A percentile compares a stretch with the other conserved stretches of the same genome.
Conservation (phyloP, 1,140 invertebrate species). For the Daktulosphaira vitifoliae region DNA sequence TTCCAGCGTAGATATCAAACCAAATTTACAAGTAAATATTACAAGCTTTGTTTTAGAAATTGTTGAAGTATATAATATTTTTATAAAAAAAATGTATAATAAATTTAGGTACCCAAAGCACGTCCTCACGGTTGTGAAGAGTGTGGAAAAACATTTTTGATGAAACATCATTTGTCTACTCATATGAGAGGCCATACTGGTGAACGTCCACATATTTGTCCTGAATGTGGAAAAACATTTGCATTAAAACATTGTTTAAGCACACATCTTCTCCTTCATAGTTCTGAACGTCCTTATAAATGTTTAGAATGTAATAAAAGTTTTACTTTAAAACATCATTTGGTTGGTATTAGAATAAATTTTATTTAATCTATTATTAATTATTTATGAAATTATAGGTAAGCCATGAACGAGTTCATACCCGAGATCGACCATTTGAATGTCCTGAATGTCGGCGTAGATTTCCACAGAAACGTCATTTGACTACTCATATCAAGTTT, state of each 20-base stretch:
- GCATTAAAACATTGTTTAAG: constrained; percentile 71
- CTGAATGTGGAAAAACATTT: constrained; percentile 77
- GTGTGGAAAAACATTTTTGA: constrained; percentile 71
- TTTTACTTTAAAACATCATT: constrained; percentile 60
- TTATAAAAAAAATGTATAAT: too few relatives aligned
- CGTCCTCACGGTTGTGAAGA: constrained; percentile 69
- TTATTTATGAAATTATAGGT: constrained; percentile 36
- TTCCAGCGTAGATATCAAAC: constrained; percentile 25
- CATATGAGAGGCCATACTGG: constrained; percentile 57
- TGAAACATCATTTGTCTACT: constrained; percentile 72
- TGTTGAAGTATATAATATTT: too few relatives aligned
- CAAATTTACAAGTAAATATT: constrained; percentile 13
- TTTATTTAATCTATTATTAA: neutral
- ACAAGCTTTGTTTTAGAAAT: too few relatives aligned
- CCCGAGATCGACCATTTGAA: constrained; percentile 67
- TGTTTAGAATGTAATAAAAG: constrained; percentile 79
- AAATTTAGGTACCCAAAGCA: constrained; percentile 49
- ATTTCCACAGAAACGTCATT: constrained; percentile 68
- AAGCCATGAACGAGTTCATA: constrained; percentile 50
- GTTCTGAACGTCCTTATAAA: constrained; percentile 68
- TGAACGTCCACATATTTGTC: constrained; percentile 70
- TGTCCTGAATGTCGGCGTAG: constrained; percentile 70
- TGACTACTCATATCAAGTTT: constrained; percentile 77
- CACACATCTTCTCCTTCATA: constrained; percentile 69
- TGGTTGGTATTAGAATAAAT: constrained; percentile 37